Evolutionary conservation across 2,797 vertebrate species (phyloP).

Genomic region (Chloroceryle amazona): DNA sequence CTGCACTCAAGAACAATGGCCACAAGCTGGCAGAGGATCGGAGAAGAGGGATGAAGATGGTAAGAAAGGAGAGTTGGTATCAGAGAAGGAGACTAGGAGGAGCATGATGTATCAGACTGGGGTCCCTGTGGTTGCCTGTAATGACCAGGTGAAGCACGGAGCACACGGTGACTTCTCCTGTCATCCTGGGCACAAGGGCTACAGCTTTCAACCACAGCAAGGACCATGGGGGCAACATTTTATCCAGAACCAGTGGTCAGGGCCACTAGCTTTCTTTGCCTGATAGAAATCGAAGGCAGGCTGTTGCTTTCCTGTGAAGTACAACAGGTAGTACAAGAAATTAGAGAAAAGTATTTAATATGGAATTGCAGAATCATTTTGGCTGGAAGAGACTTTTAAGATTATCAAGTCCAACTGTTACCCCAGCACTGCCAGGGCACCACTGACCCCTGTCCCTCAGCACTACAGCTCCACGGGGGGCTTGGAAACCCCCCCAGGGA

Average conservation of each 20-base stretch:
- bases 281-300: background rate
- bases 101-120: background rate
- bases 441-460: background rate
- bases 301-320: background rate
- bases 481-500: background rate
- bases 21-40: background rate
- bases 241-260: background rate
- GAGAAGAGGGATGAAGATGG: background rate
- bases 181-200: background rate
- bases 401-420: background rate
- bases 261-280: background rate
- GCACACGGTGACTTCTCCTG: background rate
- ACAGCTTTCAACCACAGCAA: background rate
- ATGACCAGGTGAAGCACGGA: accelerated
- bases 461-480: background rate
- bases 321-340: background rate
- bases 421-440: background rate
- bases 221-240: background rate
- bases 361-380: background rate
- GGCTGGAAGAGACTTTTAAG: background rate
- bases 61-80: background rate
- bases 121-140: background rate
- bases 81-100: background rate
- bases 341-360: background rate
- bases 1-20: background rate